These are phyloP conservation scores for Sebastes nivosus DNA, from an alignment of 2,797 vertebrate species.

Conservation along the genomic window DNA sequence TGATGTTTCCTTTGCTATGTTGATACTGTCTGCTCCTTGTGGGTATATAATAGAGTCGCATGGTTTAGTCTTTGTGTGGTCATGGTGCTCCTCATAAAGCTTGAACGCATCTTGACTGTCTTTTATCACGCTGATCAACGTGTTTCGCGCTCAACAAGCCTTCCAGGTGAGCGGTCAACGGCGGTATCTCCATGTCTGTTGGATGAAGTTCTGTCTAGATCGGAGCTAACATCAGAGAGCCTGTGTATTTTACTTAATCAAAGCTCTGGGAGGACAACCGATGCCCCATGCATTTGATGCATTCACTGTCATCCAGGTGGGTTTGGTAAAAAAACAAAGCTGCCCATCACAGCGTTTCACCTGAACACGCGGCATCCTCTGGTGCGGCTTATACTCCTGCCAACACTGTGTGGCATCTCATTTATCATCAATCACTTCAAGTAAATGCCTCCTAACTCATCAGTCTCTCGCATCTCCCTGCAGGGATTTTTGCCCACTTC, in stretches of 20 bases:
- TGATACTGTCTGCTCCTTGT: neutral
- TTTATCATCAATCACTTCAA: conserved; percentile 33
- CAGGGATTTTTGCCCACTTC: conserved; percentile 17
- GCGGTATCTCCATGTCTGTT: neutral
- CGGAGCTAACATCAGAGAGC: neutral
- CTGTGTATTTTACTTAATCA: neutral
- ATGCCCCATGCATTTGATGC: neutral
- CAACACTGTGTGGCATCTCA: conserved; percentile 31
- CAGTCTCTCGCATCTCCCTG: conserved; percentile 1
- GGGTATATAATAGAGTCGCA: neutral
- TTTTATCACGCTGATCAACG: neutral
- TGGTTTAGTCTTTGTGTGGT: neutral
- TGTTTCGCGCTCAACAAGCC: neutral
- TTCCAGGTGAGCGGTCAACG: neutral
- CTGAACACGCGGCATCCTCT: neutral
- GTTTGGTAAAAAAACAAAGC: conserved; percentile 9
- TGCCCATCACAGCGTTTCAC: neutral
- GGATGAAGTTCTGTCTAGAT: neutral
- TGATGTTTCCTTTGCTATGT: neutral
- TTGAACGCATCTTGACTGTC: neutral
- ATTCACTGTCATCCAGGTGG: neutral
- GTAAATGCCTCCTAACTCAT: conserved; percentile 22
- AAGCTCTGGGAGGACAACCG: neutral
- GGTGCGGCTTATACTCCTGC: conserved; percentile 5
- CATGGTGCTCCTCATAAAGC: neutral